Evolutionary conservation across 2,113 vertebrate species (phyloP).

Genomic region (Psittacus erithacus): DNA sequence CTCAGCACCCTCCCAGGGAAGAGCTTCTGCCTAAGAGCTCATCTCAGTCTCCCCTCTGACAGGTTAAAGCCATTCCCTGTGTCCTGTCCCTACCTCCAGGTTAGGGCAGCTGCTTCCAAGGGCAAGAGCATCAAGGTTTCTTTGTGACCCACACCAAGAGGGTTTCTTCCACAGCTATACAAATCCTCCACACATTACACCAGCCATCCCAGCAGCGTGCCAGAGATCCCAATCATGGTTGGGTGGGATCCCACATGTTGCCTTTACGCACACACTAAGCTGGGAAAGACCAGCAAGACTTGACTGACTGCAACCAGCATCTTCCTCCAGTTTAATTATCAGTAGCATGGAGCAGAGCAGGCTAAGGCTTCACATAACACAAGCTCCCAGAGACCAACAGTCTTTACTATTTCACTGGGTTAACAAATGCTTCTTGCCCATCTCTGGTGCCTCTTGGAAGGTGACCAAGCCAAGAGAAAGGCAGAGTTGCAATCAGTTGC

Average conservation of each 20-base stretch:
- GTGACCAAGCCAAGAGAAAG: neutral
- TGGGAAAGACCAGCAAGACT: neutral
- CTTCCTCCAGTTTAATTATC: neutral
- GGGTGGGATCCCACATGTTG: neutral
- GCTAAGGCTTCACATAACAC: neutral
- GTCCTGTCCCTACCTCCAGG: neutral
- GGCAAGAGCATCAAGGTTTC: neutral
- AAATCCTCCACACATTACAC: neutral
- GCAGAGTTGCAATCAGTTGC: neutral
- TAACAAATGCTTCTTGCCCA: neutral
- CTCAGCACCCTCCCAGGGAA: too few species aligned
- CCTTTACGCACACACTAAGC: neutral
- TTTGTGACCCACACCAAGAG: neutral
- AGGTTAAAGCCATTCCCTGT: too few species aligned
- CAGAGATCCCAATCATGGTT: neutral
- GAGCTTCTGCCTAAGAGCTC: too few species aligned
- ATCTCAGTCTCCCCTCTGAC: too few species aligned
- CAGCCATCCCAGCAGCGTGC: neutral
- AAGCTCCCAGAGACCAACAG: neutral
- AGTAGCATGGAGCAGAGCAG: neutral
- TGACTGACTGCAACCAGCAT: neutral
- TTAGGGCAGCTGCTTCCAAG: neutral
- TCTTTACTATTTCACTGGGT: neutral
- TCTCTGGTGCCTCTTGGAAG: neutral
- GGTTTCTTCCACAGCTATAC: neutral